Base-by-base conservation (phyloP, 1,140 invertebrate species). In the Cyrtorhinus lividipennis region DNA sequence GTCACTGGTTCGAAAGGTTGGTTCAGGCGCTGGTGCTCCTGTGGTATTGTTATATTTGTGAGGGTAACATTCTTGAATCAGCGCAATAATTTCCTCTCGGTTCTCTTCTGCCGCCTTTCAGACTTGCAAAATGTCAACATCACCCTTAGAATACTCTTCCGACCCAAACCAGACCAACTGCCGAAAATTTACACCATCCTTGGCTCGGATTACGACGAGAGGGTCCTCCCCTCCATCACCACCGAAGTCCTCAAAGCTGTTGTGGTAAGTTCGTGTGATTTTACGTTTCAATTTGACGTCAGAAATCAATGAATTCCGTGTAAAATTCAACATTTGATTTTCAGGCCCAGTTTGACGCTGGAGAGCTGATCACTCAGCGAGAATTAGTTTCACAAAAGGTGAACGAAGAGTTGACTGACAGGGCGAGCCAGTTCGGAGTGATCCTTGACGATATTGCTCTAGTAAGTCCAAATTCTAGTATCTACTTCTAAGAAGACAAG, bases 71-170 rank as follows among this genome's bases (percentile, higher is more conserved):
- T n/a, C n/a, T n/a, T n/a, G n/a, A n/a, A n/a, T n/a, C n/a, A n/a
- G n/a, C n/a, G n/a, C n/a, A n/a, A n/a, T n/a, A n/a, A n/a, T n/a
- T n/a, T n/a, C n/a, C n/a, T n/a, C n/a, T n/a, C n/a, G n/a, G n/a
- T n/a, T n/a, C n/a, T n/a, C n/a, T n/a, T n/a, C n/a, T n/a, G n/a
- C n/a, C n/a, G n/a, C n/a, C n/a, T 38, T 82, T 67, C 72, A 90
- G 97, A 99, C 88, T 80, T 99, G 64, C 97, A 99, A 75, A 99
- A 97, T 80, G 95, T 99, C 0, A 98, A 96, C 76, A 98, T 99
- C 69, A 99, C 97, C 56, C 79, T 99, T 20, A 87, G 97, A 81
- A 95, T 99, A 73, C 76, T 99, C 63, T 98, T 97, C 77, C 79
- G 96, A 74, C 97, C 97, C 24, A 77, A 91, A 38, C 88, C 93